These are phyloP conservation scores for Microcebus griseorufus DNA, from an alignment of 2,113 vertebrate genomes.

Conservation along the genomic window DNA sequence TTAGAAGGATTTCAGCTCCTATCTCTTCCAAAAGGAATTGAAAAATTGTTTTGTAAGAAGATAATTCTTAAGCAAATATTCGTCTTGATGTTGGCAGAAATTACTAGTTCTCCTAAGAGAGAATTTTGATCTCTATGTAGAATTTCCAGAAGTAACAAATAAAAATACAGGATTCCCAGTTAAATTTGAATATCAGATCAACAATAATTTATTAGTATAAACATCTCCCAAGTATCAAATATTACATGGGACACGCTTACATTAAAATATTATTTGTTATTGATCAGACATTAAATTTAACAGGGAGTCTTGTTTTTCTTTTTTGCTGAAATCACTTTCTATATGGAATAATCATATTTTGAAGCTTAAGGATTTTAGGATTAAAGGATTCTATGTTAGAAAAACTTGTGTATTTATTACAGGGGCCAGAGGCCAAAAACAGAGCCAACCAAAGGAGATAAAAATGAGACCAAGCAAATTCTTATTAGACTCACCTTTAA, in stretches of 20 bases:
- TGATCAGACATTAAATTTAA: conserved; percentile 28
- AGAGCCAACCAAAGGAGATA: background rate
- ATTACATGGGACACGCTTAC: background rate
- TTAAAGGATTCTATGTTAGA: background rate
- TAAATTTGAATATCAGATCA: background rate
- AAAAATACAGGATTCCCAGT: background rate
- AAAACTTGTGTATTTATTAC: background rate
- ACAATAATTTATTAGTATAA: background rate
- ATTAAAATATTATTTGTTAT: background rate
- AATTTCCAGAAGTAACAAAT: background rate
- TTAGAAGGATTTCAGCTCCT: background rate
- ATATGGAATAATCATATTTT: background rate
- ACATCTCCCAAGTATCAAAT: background rate
- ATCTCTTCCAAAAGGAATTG: background rate
- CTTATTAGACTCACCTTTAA: background rate
- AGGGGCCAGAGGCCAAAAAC: background rate
- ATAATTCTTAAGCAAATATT: background rate
- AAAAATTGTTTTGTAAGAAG: background rate
- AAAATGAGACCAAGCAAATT: background rate
- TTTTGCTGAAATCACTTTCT: background rate
- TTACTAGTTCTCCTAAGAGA: background rate
- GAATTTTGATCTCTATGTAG: background rate
- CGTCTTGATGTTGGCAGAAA: background rate
- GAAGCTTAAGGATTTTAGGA: background rate
- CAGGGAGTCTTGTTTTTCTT: background rate